These are phyloP conservation scores for Chaetoderma sp. DNA, from an alignment of 2,888 invertebrate species.

Conservation along the genomic window DNA sequence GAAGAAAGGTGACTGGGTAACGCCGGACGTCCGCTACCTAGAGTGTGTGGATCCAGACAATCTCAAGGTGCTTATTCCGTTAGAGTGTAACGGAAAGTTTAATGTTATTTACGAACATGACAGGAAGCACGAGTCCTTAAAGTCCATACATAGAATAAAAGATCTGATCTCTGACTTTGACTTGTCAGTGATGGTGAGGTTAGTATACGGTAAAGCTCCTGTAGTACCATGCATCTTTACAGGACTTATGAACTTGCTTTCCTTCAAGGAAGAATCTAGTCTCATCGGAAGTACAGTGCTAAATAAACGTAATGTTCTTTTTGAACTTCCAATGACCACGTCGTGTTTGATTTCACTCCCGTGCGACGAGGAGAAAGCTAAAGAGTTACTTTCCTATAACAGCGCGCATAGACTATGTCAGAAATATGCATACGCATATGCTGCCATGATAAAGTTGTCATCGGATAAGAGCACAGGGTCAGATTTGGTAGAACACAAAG, in stretches of 20 bases:
- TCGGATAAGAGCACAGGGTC: slow-evolving; percentile 51
- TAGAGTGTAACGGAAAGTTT: slow-evolving; percentile 50
- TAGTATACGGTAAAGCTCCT: slow-evolving; percentile 58
- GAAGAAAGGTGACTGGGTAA: slow-evolving; percentile 49
- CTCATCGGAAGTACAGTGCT: slow-evolving; percentile 52
- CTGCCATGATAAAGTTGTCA: slow-evolving; percentile 53
- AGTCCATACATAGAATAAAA: slow-evolving; percentile 52
- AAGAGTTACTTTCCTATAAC: slow-evolving; percentile 41
- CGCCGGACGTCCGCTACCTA: slow-evolving; percentile 51
- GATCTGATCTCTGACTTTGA: slow-evolving; percentile 48
- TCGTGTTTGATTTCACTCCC: slow-evolving; percentile 35
- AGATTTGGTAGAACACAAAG: slow-evolving; percentile 51
- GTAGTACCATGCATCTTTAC: slow-evolving; percentile 59
- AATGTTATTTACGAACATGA: slow-evolving; percentile 54
- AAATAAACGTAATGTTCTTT: slow-evolving; percentile 54
- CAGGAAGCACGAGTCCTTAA: slow-evolving; percentile 35
- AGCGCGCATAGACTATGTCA: slow-evolving; percentile 49
- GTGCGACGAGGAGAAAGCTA: slow-evolving; percentile 40
- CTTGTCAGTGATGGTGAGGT: slow-evolving; percentile 53
- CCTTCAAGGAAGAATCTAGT: slow-evolving; percentile 33
- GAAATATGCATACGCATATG: slow-evolving; percentile 48
- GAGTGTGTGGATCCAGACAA: slow-evolving; percentile 49
- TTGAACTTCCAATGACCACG: slow-evolving; percentile 48
- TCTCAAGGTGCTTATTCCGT: slow-evolving; percentile 49
- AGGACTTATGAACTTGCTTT: slow-evolving; percentile 48